Conservation (phyloP, 2,113 vertebrate genomes). For the Pandion haliaetus region DNA sequence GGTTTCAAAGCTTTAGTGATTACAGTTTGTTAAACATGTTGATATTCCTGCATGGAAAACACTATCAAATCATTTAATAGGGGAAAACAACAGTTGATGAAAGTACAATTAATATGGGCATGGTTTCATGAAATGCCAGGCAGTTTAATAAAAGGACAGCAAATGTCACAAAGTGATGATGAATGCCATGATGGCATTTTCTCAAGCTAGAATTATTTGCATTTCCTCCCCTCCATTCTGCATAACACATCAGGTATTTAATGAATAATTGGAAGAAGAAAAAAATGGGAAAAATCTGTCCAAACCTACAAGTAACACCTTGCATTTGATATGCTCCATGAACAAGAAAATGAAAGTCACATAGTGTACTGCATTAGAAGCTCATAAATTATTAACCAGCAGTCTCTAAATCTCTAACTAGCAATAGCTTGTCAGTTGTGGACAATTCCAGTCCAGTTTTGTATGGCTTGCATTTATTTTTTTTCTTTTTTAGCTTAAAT, state of each 20-base stretch:
- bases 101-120: not conserved
- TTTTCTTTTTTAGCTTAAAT: not conserved
- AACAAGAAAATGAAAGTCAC: constrained; percentile 20
- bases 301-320: not conserved
- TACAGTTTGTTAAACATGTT: not conserved
- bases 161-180: constrained; percentile 28
- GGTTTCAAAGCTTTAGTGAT: not conserved
- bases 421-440: not conserved
- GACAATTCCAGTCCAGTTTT: not conserved
- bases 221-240: not conserved
- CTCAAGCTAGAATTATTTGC: not conserved
- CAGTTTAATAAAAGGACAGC: not conserved
- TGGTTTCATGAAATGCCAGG: constrained; percentile 20
- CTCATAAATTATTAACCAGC: constrained; percentile 21
- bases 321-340: not conserved
- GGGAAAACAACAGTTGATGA: not conserved
- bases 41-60: not conserved
- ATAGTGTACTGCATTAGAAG: not conserved
- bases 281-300: not conserved
- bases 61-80: not conserved
- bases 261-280: not conserved
- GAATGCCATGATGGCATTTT: constrained; percentile 28
- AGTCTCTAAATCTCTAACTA: not conserved
- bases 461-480: not conserved
- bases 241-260: not conserved